phyloP scores from a whole-genome alignment of 2,888 invertebrate genomes.

The Idaea aversata region DNA sequence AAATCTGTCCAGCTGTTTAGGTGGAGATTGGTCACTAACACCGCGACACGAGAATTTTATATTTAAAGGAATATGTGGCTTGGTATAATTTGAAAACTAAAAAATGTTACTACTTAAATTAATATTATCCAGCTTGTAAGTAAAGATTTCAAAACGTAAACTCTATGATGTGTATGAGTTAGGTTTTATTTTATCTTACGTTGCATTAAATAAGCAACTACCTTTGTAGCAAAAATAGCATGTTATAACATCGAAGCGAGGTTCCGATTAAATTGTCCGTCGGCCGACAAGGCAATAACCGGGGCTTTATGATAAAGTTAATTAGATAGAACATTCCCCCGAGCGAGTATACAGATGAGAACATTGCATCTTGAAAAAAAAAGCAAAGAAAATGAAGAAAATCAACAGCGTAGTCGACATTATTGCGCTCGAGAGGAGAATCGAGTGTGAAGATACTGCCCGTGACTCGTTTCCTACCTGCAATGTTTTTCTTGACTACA shows the following conservation, averaged over 20 bases:
- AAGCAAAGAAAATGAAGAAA: conserved; percentile 49
- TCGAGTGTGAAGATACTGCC: conserved; percentile 26
- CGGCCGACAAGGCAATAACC: conserved; percentile 67
- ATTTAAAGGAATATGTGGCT: too few species aligned
- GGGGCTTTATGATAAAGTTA: conserved; percentile 75
- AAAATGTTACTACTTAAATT: too few species aligned
- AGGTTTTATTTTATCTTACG: not conserved
- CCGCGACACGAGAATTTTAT: too few species aligned
- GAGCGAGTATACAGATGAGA: conserved; percentile 68
- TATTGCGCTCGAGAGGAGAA: conserved; percentile 18
- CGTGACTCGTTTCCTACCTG: not conserved
- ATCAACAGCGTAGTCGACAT: conserved; percentile 39
- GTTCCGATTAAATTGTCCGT: conserved; percentile 59
- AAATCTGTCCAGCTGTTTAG: too few species aligned
- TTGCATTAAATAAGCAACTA: conserved; percentile 15
- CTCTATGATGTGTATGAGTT: not conserved
- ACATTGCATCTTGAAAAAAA: conserved; percentile 47
- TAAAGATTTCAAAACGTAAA: too few species aligned
- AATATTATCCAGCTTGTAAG: too few species aligned
- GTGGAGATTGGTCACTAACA: too few species aligned
- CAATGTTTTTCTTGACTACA: not conserved
- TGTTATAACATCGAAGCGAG: conserved; percentile 47
- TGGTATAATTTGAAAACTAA: too few species aligned
- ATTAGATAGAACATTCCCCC: conserved; percentile 75
- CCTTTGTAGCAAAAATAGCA: conserved; percentile 37